Evolutionary conservation across 30 jellyfish, hydroid and myxozoan species (phyloP).

Genomic region (Hydra vulgaris): DNA sequence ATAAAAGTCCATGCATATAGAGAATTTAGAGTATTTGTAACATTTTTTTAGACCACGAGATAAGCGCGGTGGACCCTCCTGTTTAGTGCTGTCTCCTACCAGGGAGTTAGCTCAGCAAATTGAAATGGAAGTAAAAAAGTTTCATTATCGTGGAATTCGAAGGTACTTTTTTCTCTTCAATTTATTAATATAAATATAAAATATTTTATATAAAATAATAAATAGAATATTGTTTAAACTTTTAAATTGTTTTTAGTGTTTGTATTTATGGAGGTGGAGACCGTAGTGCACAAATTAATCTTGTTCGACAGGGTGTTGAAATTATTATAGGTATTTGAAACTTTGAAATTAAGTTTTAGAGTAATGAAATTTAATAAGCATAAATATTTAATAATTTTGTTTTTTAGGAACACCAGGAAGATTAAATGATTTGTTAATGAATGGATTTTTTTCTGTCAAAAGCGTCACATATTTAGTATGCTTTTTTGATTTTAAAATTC

Average conservation of each 20-base stretch:
- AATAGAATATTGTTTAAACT: not conserved
- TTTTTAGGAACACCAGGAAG: slow-evolving; percentile 92
- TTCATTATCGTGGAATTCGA: slow-evolving; percentile 72
- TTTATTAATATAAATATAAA: not conserved
- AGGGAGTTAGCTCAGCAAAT: slow-evolving; percentile 98
- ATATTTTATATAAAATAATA: not conserved
- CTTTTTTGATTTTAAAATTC: not conserved
- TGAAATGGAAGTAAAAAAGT: slow-evolving; percentile 86
- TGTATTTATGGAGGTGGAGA: slow-evolving; percentile 98
- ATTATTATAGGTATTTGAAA: slow-evolving; percentile 70
- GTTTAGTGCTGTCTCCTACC: slow-evolving; percentile 96
- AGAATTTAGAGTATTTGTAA: too few species aligned
- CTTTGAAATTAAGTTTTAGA: not conserved
- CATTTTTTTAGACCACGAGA: slow-evolving; percentile 45
- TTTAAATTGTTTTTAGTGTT: slow-evolving; percentile 32
- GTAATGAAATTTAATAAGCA: not conserved
- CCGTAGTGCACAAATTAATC: slow-evolving; percentile 58
- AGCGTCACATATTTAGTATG: slow-evolving; percentile 73
- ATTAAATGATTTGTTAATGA: slow-evolving; percentile 81
- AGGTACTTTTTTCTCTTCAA: slow-evolving; percentile 39
- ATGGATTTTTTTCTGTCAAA: slow-evolving; percentile 45
- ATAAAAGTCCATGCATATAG: too few species aligned
- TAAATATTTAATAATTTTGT: not conserved
- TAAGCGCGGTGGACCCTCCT: slow-evolving; percentile 85
- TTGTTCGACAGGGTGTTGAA: slow-evolving; percentile 82